Evolutionary conservation across 2,797 vertebrate species (phyloP).

Genomic region (Momotus momota): DNA sequence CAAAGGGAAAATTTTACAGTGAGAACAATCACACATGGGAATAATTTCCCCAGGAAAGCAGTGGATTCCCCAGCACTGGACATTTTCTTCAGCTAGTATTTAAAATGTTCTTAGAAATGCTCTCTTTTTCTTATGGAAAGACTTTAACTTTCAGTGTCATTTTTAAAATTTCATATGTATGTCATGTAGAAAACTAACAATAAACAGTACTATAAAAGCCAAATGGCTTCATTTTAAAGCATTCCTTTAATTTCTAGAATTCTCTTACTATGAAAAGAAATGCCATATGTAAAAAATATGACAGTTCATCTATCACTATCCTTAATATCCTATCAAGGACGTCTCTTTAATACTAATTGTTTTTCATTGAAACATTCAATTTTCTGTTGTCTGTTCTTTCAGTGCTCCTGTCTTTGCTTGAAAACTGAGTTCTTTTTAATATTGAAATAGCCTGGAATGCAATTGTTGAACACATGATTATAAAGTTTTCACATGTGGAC

Average conservation of each 20-base stretch:
- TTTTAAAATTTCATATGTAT: neutral
- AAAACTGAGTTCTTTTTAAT: neutral
- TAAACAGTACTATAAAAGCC: slow-evolving; percentile 1
- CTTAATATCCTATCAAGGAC: neutral
- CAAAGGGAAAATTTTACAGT: too few relatives aligned
- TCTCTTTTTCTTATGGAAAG: neutral
- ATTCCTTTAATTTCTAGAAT: slow-evolving; percentile 19
- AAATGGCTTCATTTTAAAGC: slow-evolving; percentile 35
- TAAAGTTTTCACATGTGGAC: neutral
- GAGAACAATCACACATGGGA: too few relatives aligned
- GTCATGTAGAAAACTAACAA: slow-evolving; percentile 1
- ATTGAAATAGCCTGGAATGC: neutral
- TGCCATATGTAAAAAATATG: neutral
- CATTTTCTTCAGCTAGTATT: neutral
- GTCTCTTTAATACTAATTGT: slow-evolving; percentile 52
- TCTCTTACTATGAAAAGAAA: slow-evolving; percentile 21
- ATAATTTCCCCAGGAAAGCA: neutral
- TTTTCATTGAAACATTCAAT: slow-evolving; percentile 49
- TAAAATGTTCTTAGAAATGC: neutral
- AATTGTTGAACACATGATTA: neutral
- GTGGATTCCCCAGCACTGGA: neutral
- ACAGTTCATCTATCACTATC: slow-evolving; percentile 25
- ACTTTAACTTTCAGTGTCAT: neutral
- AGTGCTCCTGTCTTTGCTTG: neutral
- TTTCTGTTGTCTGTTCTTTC: slow-evolving; percentile 16